Evolutionary conservation across 1,140 invertebrate species (phyloP).

Genomic region (Brachionus asplanchnoidis): DNA sequence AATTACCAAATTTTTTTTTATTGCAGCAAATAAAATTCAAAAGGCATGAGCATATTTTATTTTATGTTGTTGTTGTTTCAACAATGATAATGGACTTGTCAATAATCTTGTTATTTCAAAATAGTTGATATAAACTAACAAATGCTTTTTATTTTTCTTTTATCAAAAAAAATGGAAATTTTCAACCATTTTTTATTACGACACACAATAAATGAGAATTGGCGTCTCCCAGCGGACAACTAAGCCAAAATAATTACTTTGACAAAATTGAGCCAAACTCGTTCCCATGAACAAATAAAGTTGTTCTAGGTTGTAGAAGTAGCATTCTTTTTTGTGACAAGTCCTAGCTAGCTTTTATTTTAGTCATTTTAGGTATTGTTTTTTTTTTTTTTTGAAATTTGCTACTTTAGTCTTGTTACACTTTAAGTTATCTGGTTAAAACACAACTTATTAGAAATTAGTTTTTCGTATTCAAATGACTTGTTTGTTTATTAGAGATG

Average conservation of each 20-base stretch:
- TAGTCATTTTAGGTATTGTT: too few relatives aligned
- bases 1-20: neutral
- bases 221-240: neutral
- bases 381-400: too few relatives aligned
- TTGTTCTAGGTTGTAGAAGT: too few relatives aligned
- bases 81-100: constrained; percentile 38
- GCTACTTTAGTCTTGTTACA: too few relatives aligned
- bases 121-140: constrained; percentile 10
- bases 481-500: too few relatives aligned
- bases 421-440: too few relatives aligned
- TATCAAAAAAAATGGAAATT: neutral
- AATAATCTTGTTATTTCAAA: constrained; percentile 36
- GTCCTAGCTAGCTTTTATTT: too few relatives aligned
- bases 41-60: neutral
- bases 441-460: too few relatives aligned
- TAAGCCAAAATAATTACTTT: neutral
- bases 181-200: neutral
- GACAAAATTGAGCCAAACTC: neutral
- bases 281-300: neutral
- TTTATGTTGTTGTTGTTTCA: neutral
- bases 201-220: constrained; percentile 19
- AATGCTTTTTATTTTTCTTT: neutral
- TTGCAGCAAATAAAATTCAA: neutral
- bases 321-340: too few relatives aligned
- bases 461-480: too few relatives aligned